Evolutionary conservation across 2,888 invertebrate genomes (phyloP), one percentile per base, ranked within the genome.

Genomic region (Homarus gammarus): DNA sequence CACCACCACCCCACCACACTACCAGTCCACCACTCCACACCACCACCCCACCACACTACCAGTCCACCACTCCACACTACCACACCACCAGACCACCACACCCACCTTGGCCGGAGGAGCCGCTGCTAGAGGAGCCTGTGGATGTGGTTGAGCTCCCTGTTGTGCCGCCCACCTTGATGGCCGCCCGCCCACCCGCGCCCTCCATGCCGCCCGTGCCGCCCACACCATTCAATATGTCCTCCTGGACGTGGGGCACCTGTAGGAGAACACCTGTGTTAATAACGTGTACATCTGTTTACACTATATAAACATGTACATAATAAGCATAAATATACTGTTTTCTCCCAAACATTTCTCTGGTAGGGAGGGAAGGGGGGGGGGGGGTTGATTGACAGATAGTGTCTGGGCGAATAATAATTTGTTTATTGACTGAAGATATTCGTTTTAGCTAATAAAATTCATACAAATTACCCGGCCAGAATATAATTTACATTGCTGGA

Each of bases 71-170:
- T 1, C n/a, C n/a, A n/a, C n/a, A 56, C 56, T 3, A 56, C 56
- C 56, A 68, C 40, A 12, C n/a, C 10, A 15, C 3, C n/a, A 6
- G n/a, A 15, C 73, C 0, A n/a, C 12, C 2, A 0, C n/a, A 61
- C 79, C 49, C 18, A 89, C 89, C 84, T 70, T 81, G 84, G 31
- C 89, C 85, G 1, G 89, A 89, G 15, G 89, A 89, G 38, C 89
- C 85, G 68, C 85, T 89, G 64, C 89, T 89, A 75, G 89, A 85
- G 68, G 89, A 89, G 31, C 89, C 89, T 44, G 89, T 40, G 78
- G 89, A 89, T 27, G 70, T 33, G 64, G 33, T 49, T 38, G 40
- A 33, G 88, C 87, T 72, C 33, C 56, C 81, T 81, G 87, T 56
- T 68, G 64, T 56, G 56, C 68, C 79, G 70, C 51, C 75, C 38